Percentiles rank a stretch among this genome's conserved stretches.
phyloP scores from a whole-genome alignment of 1,140 invertebrate species.

The Drosophila takahashii region DNA sequence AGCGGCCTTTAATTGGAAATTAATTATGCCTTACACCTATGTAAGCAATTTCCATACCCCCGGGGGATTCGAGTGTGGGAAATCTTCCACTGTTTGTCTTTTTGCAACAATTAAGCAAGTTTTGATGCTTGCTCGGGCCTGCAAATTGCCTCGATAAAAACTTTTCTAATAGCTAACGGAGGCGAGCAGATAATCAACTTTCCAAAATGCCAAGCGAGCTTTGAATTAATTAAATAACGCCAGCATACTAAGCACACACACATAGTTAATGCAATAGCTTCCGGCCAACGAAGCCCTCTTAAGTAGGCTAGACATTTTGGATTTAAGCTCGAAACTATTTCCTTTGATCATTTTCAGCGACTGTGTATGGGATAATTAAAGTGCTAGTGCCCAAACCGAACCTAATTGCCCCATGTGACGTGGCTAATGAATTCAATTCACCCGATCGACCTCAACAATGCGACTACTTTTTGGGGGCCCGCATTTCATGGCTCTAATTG shows the following conservation, averaged over 20 bases:
- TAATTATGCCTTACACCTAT: constrained; percentile 50
- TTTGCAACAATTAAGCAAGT: constrained; percentile 35
- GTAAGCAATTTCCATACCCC: background rate
- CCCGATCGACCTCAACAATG: constrained; percentile 22
- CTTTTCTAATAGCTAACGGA: constrained; percentile 17
- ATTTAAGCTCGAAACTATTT: constrained; percentile 1
- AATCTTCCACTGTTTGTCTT: constrained; percentile 13
- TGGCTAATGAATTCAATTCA: constrained; percentile 15
- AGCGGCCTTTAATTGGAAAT: constrained; percentile 61
- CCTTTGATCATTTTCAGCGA: constrained; percentile 18
- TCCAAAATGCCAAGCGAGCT: background rate
- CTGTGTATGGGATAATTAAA: constrained; percentile 4
- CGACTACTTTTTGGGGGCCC: constrained; percentile 1
- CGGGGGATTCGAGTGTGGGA: background rate
- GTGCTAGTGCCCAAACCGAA: background rate
- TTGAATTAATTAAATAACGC: constrained; percentile 40
- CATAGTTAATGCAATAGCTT: constrained; percentile 6
- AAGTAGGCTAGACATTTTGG: background rate
- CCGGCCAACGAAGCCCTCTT: constrained; percentile 1
- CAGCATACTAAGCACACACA: constrained; percentile 8
- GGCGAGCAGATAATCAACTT: constrained; percentile 29
- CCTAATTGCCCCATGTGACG: constrained; percentile 5
- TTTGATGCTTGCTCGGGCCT: constrained; percentile 7
- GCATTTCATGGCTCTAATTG: constrained; percentile 29
- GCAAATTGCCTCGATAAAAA: constrained; percentile 29